Conservation (phyloP, 2,113 vertebrate genomes). For the Chascanopsetta lugubris region DNA sequence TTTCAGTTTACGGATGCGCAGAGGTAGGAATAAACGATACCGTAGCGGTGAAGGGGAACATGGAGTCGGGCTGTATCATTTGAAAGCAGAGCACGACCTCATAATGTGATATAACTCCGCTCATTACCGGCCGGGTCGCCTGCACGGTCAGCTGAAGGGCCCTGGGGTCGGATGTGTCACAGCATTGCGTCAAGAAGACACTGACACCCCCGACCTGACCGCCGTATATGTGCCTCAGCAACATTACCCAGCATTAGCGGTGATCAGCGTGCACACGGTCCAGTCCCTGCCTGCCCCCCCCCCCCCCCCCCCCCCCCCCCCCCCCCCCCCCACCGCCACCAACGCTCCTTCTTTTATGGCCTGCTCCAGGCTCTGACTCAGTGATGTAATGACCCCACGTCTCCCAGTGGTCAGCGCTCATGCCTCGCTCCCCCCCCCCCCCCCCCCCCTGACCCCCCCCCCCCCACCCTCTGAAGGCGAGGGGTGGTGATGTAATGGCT, state of each 20-base stretch:
- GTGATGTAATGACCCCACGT: conserved; percentile 69
- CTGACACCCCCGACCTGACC: conserved; percentile 26
- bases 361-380: conserved; percentile 39
- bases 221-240: conserved; percentile 29
- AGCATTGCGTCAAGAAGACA: conserved; percentile 52
- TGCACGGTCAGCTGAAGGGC: conserved; percentile 23
- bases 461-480: too few species aligned
- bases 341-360: conserved; percentile 44
- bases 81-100: not conserved
- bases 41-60: not conserved
- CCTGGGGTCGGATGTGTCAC: conserved; percentile 47
- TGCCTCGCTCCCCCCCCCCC: conserved; percentile 30
- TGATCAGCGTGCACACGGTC: conserved; percentile 30
- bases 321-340: conserved; percentile 25
- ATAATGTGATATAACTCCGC: conserved; percentile 32
- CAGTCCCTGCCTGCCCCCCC: conserved; percentile 34
- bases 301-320: conserved; percentile 33
- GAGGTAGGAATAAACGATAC: not conserved
- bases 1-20: not conserved
- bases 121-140: conserved; percentile 16
- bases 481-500: conserved; percentile 61
- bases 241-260: conserved; percentile 48
- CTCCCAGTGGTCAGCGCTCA: conserved; percentile 56
- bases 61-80: not conserved
- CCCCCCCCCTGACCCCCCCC: too few species aligned